Evolutionary conservation across 2,888 invertebrate genomes (phyloP).

Genomic region (Caenorhabditis panamensis): DNA sequence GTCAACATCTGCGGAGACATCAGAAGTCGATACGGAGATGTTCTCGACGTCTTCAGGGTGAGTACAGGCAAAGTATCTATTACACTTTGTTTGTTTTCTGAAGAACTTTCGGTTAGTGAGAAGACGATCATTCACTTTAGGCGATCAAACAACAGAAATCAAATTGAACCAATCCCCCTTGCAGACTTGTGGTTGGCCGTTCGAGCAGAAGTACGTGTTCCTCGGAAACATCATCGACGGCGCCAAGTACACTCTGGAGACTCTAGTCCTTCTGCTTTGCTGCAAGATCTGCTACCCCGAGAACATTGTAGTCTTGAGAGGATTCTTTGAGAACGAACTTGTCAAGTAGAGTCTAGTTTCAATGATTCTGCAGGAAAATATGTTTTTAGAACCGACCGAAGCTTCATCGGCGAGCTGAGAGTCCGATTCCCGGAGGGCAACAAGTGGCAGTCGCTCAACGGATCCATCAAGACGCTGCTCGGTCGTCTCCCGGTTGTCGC

Average conservation of each 20-base stretch:
- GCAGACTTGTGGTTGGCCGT: constrained; percentile 69
- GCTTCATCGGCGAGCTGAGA: constrained; percentile 54
- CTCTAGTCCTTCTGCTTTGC: constrained; percentile 37
- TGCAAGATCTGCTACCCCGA: constrained; percentile 49
- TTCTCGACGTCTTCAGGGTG: constrained; percentile 66
- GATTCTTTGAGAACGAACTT: constrained; percentile 46
- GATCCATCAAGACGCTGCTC: constrained; percentile 29
- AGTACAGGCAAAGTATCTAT: no score
- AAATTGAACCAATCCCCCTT: not conserved
- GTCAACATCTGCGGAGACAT: constrained; percentile 68
- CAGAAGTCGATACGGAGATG: constrained; percentile 67
- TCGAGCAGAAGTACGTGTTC: constrained; percentile 69
- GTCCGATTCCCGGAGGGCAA: constrained; percentile 41
- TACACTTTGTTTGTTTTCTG: no score
- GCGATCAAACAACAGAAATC: not conserved
- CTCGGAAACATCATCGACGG: constrained; percentile 68
- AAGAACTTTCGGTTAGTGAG: no score
- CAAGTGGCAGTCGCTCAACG: constrained; percentile 40
- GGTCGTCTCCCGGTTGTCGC: constrained; percentile 40
- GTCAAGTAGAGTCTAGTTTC: constrained; percentile 21
- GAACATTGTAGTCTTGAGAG: constrained; percentile 48
- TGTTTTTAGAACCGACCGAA: constrained; percentile 27
- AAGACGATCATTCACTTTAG: not conserved
- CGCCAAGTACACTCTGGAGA: constrained; percentile 52
- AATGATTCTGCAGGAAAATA: not conserved